Percentiles rank a stretch among this genome's conserved stretches.
These are phyloP conservation scores for Seladonia tumulorum DNA, from an alignment of 2,888 invertebrate genomes.

Conservation along the genomic window DNA sequence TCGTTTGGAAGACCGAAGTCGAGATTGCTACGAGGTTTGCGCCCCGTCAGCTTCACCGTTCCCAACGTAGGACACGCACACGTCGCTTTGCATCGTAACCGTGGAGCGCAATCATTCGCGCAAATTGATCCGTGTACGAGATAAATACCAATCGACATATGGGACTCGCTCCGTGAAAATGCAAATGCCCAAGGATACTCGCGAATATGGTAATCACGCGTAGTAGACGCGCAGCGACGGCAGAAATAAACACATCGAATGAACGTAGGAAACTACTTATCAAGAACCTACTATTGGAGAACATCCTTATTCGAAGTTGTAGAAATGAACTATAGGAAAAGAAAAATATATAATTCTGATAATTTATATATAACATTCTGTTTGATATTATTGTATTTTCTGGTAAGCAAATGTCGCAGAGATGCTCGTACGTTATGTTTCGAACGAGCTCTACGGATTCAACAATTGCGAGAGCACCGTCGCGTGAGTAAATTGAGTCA, in stretches of 20 bases:
- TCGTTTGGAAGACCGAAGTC: slow-evolving; percentile 42
- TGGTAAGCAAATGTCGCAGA: too few species aligned
- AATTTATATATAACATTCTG: too few species aligned
- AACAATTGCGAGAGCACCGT: slow-evolving; percentile 53
- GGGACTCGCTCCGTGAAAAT: slow-evolving; percentile 34
- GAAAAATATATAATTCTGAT: too few species aligned
- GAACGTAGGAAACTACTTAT: not conserved
- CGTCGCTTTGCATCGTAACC: slow-evolving; percentile 44
- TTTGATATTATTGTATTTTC: not conserved
- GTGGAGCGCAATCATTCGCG: slow-evolving; percentile 63
- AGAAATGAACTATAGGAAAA: too few species aligned
- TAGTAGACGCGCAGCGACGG: not conserved
- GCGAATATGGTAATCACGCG: slow-evolving; percentile 21
- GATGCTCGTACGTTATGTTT: not conserved
- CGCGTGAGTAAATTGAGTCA: slow-evolving; percentile 69
- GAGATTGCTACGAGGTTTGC: slow-evolving; percentile 31
- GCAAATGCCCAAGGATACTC: slow-evolving; percentile 31
- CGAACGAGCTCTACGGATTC: slow-evolving; percentile 6
- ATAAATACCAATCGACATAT: slow-evolving; percentile 51
- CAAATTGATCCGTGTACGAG: slow-evolving; percentile 68
- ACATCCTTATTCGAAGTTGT: not conserved
- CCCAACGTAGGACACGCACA: slow-evolving; percentile 1
- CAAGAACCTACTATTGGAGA: not conserved
- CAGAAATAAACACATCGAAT: not conserved
- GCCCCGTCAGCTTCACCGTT: slow-evolving; percentile 46